Conservation (phyloP, 2,113 vertebrate species). For the Scartelaos histophorus region DNA sequence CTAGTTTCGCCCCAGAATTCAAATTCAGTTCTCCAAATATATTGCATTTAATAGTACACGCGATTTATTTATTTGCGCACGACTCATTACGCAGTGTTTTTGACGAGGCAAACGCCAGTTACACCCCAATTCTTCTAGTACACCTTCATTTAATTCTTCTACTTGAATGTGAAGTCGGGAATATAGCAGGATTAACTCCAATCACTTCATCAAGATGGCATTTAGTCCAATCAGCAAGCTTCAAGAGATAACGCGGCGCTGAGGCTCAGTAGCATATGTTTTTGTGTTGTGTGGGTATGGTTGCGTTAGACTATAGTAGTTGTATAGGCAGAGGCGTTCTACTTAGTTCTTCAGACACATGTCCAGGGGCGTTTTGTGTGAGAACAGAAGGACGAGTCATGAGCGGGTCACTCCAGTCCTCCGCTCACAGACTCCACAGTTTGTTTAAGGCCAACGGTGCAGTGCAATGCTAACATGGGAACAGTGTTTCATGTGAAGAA, state of each 20-base stretch:
- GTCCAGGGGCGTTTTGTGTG: not conserved
- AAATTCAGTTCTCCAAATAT: no score
- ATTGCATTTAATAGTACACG: no score
- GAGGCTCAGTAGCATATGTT: not conserved
- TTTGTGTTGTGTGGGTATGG: not conserved
- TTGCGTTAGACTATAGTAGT: not conserved
- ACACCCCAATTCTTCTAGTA: no score
- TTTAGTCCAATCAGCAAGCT: constrained; percentile 6
- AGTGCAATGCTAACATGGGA: not conserved
- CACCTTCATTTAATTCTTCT: not conserved
- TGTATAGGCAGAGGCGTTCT: not conserved
- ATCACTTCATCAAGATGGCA: constrained; percentile 13
- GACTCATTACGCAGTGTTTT: no score
- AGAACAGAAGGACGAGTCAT: not conserved
- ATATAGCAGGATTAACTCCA: constrained; percentile 9
- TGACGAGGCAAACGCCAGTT: no score
- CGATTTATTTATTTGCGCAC: no score
- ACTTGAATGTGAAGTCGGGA: constrained; percentile 4
- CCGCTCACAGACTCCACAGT: not conserved
- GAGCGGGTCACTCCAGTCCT: not conserved
- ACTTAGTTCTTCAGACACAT: constrained; percentile 1
- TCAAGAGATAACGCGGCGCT: not conserved
- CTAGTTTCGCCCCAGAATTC: no score
- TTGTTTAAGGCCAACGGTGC: not conserved
- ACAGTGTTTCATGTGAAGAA: not conserved